These are phyloP conservation scores for Cheilosia vernalis DNA, from an alignment of 2,888 invertebrate genomes.

Conservation along the genomic window DNA sequence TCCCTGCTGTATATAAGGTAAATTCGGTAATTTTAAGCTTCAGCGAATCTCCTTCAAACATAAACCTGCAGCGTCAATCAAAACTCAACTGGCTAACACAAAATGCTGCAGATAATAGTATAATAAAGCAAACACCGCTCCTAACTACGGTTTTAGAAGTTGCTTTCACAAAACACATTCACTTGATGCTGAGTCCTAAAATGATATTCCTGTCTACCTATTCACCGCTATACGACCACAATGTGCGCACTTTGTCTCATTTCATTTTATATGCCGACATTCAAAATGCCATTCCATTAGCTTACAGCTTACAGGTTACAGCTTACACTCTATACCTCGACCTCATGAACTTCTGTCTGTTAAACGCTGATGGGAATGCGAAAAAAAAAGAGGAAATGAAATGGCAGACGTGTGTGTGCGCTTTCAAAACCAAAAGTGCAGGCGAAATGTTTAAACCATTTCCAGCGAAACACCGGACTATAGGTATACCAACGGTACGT, in stretches of 20 bases:
- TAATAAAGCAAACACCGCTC: slow-evolving; percentile 5
- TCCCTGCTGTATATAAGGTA: too few relatives aligned
- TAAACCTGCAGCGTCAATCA: neutral
- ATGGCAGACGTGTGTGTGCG: slow-evolving; percentile 43
- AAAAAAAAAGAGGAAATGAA: slow-evolving; percentile 9
- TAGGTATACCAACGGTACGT: too few relatives aligned
- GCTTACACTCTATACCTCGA: slow-evolving; percentile 10
- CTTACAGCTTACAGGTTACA: slow-evolving; percentile 19
- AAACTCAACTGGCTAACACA: neutral
- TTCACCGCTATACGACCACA: slow-evolving; percentile 19
- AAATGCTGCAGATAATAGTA: neutral
- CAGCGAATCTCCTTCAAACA: too few relatives aligned
- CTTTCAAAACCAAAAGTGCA: slow-evolving; percentile 38
- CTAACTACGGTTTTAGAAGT: slow-evolving; percentile 8
- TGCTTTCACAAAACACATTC: slow-evolving; percentile 32
- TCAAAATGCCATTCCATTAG: slow-evolving; percentile 69
- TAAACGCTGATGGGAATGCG: slow-evolving; percentile 37
- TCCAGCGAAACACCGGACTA: slow-evolving; percentile 35
- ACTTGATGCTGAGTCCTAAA: slow-evolving; percentile 43
- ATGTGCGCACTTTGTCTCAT: slow-evolving; percentile 47
- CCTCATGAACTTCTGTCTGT: slow-evolving; percentile 56
- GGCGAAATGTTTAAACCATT: slow-evolving; percentile 62
- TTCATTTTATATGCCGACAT: slow-evolving; percentile 56
- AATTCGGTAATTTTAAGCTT: too few relatives aligned
- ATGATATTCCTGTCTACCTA: slow-evolving; percentile 31